A percentile compares a stretch with the other conserved stretches of the same genome.
These are phyloP conservation scores for Dryobotodes eremita DNA, from an alignment of 2,888 invertebrate species.

Conservation along the genomic window DNA sequence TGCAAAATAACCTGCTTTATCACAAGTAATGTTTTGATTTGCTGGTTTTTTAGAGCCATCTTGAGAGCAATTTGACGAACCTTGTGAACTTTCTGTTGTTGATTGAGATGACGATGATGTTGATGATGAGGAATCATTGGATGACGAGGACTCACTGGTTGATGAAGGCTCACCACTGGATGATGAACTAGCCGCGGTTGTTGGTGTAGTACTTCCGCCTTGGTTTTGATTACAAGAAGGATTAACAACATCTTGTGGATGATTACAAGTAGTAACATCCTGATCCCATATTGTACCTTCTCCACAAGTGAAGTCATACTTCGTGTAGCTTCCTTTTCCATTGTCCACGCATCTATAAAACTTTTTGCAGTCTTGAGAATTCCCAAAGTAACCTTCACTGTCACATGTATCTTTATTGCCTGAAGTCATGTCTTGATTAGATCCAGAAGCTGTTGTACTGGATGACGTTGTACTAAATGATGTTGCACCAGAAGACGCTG, in stretches of 20 bases:
- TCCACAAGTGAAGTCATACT: constrained; percentile 92
- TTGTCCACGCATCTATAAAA: constrained; percentile 93
- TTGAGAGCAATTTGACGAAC: constrained; percentile 74
- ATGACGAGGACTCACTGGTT: constrained; percentile 31
- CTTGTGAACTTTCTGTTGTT: constrained; percentile 69
- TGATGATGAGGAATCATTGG: constrained; percentile 21
- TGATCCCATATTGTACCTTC: constrained; percentile 94
- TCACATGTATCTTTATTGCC: constrained; percentile 69
- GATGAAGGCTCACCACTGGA: constrained; percentile 49
- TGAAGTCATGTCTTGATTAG: constrained; percentile 63
- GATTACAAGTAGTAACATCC: constrained; percentile 86
- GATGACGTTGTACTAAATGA: constrained; percentile 22
- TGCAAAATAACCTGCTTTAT: constrained; percentile 91
- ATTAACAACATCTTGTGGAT: constrained; percentile 84
- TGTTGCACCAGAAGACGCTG: constrained; percentile 27
- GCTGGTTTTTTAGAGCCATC: constrained; percentile 75
- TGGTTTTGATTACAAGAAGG: constrained; percentile 78
- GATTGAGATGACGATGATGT: constrained; percentile 48
- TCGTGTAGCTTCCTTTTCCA: constrained; percentile 90
- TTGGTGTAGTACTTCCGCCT: constrained; percentile 58
- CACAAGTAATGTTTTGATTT: constrained; percentile 83
- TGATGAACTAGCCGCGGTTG: constrained; percentile 62
- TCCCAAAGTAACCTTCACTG: constrained; percentile 92
- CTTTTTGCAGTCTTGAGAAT: constrained; percentile 91
- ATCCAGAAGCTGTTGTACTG: constrained; percentile 59